Percentiles rank a stretch among this genome's conserved stretches.
Conservation (phyloP, 2,888 invertebrate species). For the Toxonevra muliebris region DNA sequence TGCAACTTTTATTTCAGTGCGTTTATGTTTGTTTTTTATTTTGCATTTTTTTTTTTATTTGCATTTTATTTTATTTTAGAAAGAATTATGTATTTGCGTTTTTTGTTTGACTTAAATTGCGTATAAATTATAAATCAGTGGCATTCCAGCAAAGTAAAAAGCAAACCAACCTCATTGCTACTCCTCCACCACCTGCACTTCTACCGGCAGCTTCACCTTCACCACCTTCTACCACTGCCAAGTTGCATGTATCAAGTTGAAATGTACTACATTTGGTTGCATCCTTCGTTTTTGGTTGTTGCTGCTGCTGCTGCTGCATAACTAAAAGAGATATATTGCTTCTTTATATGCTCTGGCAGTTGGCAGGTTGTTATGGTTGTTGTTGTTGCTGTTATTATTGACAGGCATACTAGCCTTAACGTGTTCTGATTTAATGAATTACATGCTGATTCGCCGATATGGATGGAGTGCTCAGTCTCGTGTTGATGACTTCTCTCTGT, state of each 20-base stretch:
- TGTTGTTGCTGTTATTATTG: constrained; percentile 44
- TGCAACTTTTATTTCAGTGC: no score
- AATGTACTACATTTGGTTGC: neutral
- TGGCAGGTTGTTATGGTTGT: constrained; percentile 27
- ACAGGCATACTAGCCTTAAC: constrained; percentile 50
- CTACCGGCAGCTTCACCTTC: no score
- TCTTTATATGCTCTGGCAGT: constrained; percentile 35
- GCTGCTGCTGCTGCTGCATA: neutral
- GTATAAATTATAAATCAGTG: constrained; percentile 20
- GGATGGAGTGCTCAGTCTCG: constrained; percentile 20
- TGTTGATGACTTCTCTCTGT: constrained; percentile 29
- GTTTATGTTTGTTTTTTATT: no score
- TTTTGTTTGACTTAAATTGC: constrained; percentile 15
- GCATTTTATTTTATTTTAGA: no score
- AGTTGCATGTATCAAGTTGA: neutral
- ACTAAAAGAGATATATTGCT: constrained; percentile 22
- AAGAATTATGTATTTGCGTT: no score
- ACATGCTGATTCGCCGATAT: constrained; percentile 42
- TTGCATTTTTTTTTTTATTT: no score
- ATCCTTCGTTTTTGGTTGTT: constrained; percentile 1
- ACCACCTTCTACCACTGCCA: no score
- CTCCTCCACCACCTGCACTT: no score
- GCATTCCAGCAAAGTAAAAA: no score
- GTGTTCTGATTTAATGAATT: constrained; percentile 53
- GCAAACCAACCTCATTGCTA: no score